Percentiles rank a stretch among this genome's conserved stretches.
phyloP scores from a whole-genome alignment of 2,888 invertebrate genomes.

The Thelaira solivaga region DNA sequence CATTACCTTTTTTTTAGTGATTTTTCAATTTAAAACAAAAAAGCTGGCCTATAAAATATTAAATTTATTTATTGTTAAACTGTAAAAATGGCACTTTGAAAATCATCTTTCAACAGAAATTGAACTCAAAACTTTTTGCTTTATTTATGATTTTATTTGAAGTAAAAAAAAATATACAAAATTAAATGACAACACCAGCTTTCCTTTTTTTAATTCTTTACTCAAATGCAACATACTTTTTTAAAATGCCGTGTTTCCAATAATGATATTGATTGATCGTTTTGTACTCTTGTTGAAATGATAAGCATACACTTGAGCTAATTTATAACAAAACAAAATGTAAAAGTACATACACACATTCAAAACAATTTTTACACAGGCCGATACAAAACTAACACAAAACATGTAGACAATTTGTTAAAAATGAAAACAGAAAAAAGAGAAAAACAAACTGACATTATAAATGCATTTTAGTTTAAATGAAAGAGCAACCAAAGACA shows the following conservation, averaged over 20 bases:
- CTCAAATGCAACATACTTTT: conserved; percentile 25
- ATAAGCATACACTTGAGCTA: conserved; percentile 62
- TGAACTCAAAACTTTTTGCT: neutral
- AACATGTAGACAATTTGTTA: conserved; percentile 60
- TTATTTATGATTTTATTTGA: too few relatives aligned
- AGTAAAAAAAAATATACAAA: neutral
- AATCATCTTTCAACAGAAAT: too few relatives aligned
- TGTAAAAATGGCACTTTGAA: too few relatives aligned
- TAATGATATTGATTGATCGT: conserved; percentile 62
- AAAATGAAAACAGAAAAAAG: conserved; percentile 1
- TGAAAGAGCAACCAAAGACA: neutral
- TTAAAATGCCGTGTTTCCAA: conserved; percentile 1
- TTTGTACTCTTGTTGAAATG: conserved; percentile 62
- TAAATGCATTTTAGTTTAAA: conserved; percentile 57
- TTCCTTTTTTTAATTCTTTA: conserved; percentile 3
- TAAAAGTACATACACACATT: neutral
- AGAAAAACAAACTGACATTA: conserved; percentile 48
- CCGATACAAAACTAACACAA: conserved; percentile 33
- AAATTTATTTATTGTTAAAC: too few relatives aligned
- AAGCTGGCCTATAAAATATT: too few relatives aligned
- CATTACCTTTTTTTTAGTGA: too few relatives aligned
- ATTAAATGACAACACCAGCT: conserved; percentile 10
- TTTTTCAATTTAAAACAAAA: too few relatives aligned
- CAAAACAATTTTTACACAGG: conserved; percentile 32
- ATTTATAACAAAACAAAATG: conserved; percentile 54